These are phyloP conservation scores for Zoanthus solanderi DNA, from an alignment of 92 coral and sea anemone species.

Conservation along the genomic window DNA sequence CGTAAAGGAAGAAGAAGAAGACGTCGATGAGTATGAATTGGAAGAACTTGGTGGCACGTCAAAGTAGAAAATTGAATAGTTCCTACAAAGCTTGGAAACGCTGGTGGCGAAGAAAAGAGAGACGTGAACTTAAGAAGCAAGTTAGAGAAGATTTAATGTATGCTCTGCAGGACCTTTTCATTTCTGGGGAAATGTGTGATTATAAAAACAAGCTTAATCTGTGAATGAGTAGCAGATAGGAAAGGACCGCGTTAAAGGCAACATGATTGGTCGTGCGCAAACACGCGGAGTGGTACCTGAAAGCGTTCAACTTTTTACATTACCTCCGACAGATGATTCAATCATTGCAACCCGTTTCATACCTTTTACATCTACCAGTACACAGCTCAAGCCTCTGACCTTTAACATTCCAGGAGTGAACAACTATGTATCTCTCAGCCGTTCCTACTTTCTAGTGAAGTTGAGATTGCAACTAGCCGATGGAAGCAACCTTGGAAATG, in stretches of 20 bases:
- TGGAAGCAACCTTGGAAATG: neutral
- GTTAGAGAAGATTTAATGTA: no score
- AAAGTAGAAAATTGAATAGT: no score
- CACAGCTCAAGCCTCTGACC: slow-evolving; percentile 15
- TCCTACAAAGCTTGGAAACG: no score
- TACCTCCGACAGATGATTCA: neutral
- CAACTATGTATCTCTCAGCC: neutral
- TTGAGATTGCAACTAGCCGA: neutral
- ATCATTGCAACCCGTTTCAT: neutral
- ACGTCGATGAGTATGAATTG: no score
- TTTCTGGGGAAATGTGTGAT: no score
- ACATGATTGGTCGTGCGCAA: neutral
- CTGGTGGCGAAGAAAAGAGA: no score
- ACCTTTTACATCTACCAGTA: neutral
- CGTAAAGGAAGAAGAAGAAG: no score
- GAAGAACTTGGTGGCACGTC: no score
- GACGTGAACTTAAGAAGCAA: no score
- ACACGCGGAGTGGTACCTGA: neutral
- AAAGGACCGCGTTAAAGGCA: neutral
- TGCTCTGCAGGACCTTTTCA: no score
- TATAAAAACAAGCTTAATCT: no score
- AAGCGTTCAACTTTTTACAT: neutral
- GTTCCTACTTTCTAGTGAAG: neutral
- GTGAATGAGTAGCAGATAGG: neutral
- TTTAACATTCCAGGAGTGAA: neutral